phyloP scores from a whole-genome alignment of 2,797 vertebrate genomes.

The Alcedo atthis region DNA sequence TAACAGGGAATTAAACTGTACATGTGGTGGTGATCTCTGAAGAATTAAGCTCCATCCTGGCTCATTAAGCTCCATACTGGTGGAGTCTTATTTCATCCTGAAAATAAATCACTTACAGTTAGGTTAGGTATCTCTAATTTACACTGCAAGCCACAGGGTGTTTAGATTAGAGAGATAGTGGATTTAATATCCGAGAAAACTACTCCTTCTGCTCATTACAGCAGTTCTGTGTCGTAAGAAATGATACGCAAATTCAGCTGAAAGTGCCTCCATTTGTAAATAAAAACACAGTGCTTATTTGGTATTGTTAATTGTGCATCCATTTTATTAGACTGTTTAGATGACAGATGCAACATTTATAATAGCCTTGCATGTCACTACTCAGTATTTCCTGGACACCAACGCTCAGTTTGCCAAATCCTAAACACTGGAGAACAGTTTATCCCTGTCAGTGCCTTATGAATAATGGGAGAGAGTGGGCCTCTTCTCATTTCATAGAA shows the following conservation, averaged over 20 bases:
- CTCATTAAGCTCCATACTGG: not conserved
- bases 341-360: not conserved
- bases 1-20: not conserved
- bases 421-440: not conserved
- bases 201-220: not conserved
- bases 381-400: not conserved
- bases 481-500: not conserved
- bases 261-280: not conserved
- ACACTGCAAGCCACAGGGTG: not conserved
- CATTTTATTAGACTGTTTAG: not conserved
- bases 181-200: not conserved
- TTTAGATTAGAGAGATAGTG: not conserved
- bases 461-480: not conserved
- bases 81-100: not conserved
- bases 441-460: not conserved
- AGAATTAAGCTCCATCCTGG: not conserved
- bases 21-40: not conserved
- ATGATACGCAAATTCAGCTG: not conserved
- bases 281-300: not conserved
- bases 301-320: not conserved
- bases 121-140: not conserved
- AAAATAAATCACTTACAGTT: not conserved
- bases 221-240: not conserved
- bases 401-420: not conserved
- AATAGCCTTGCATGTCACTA: not conserved